Evolutionary conservation across 1,140 invertebrate genomes (phyloP).

Genomic region (Musca vetustissima): DNA sequence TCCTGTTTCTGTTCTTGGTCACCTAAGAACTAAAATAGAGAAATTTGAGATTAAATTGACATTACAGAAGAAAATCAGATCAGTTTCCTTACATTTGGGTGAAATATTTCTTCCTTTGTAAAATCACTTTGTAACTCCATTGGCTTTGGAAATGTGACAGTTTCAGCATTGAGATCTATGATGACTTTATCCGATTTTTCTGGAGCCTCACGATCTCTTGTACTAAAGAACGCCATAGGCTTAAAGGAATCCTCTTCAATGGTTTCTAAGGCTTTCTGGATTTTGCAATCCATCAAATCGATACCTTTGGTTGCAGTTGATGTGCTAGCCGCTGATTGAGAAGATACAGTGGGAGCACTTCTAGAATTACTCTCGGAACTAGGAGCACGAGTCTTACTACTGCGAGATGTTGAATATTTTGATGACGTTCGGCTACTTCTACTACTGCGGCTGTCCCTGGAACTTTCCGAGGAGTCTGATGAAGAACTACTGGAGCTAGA

Average conservation of each 20-base stretch:
- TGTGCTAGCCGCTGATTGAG: not conserved
- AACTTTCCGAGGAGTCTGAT: slow-evolving; percentile 35
- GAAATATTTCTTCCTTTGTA: slow-evolving; percentile 25
- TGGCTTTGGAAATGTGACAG: slow-evolving; percentile 38
- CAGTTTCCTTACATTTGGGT: slow-evolving; percentile 40
- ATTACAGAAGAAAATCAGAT: slow-evolving; percentile 33
- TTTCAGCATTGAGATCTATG: slow-evolving; percentile 48
- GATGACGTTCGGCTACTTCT: slow-evolving; percentile 39
- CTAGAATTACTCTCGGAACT: slow-evolving; percentile 41
- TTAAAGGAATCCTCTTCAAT: slow-evolving; percentile 50
- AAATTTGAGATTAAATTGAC: not conserved
- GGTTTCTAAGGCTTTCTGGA: slow-evolving; percentile 43
- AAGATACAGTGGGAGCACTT: slow-evolving; percentile 11
- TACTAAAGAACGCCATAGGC: slow-evolving; percentile 42
- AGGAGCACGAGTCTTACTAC: slow-evolving; percentile 31
- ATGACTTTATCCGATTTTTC: slow-evolving; percentile 42
- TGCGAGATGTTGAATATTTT: slow-evolving; percentile 38
- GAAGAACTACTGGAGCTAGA: slow-evolving; percentile 46
- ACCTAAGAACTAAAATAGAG: slow-evolving; percentile 43
- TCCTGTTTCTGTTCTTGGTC: slow-evolving; percentile 44
- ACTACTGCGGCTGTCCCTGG: slow-evolving; percentile 34
- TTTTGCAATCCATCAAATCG: slow-evolving; percentile 43
- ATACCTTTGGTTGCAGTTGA: slow-evolving; percentile 34
- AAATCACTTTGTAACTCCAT: not conserved
- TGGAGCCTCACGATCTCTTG: slow-evolving; percentile 35